These are phyloP conservation scores for Phenganax marumi DNA, from an alignment of 92 coral and sea anemone species.

Conservation along the genomic window DNA sequence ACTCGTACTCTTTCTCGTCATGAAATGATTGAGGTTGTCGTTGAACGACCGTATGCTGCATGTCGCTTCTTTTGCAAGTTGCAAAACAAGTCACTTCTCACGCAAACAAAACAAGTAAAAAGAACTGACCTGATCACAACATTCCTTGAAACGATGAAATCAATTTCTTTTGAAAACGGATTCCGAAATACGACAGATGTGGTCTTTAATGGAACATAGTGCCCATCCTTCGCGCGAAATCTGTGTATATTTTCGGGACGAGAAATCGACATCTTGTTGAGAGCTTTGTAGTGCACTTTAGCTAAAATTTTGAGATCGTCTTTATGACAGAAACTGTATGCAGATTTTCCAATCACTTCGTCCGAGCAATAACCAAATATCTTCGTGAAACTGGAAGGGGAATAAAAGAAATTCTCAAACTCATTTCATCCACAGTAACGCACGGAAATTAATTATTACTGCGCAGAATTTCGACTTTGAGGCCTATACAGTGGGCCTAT, in stretches of 20 bases:
- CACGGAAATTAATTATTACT: no score
- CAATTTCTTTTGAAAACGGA: slow-evolving; percentile 86
- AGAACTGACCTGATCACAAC: slow-evolving; percentile 63
- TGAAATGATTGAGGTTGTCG: no score
- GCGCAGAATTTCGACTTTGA: no score
- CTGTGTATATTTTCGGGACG: slow-evolving; percentile 54
- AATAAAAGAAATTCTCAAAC: not conserved
- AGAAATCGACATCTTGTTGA: slow-evolving; percentile 1
- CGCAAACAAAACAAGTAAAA: not conserved
- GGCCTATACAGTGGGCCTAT: no score
- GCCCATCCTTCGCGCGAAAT: slow-evolving; percentile 81
- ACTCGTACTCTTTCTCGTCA: no score
- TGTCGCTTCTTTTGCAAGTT: no score
- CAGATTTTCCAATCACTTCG: slow-evolving; percentile 77
- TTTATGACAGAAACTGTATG: slow-evolving; percentile 70
- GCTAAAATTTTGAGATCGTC: slow-evolving; percentile 67
- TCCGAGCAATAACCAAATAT: slow-evolving; percentile 80
- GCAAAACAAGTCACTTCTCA: no score
- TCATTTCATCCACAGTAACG: no score
- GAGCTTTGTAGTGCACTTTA: slow-evolving; percentile 57
- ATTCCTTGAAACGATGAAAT: slow-evolving; percentile 67
- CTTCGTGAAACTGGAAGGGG: slow-evolving; percentile 59
- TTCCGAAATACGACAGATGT: slow-evolving; percentile 69
- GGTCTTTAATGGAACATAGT: slow-evolving; percentile 66
- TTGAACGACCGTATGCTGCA: no score